Evolutionary conservation across 64 coral and sea anemone genomes (phyloP).

Genomic region (Porites australiensis): DNA sequence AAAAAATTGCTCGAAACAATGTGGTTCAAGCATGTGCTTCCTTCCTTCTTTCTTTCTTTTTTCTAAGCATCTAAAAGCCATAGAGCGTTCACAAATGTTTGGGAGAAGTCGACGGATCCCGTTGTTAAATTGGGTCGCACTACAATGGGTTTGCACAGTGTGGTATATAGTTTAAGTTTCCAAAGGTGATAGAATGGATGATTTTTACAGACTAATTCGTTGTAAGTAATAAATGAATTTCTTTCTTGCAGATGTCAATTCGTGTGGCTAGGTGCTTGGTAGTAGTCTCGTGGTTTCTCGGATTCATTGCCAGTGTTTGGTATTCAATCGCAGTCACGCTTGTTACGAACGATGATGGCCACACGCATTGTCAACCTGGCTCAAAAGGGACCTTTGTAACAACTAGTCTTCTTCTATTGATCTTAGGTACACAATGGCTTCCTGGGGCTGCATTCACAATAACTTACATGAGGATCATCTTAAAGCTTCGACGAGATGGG

Average conservation of each 20-base stretch:
- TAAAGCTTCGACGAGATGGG: slow-evolving; percentile 47
- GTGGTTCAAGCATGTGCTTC: no score
- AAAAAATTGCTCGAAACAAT: no score
- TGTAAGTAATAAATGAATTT: no score
- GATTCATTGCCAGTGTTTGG: background rate
- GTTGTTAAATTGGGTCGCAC: no score
- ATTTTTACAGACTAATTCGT: no score
- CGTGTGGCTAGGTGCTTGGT: background rate
- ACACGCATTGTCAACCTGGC: background rate
- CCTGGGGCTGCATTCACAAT: slow-evolving; percentile 27
- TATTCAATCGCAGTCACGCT: background rate
- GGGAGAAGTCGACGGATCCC: no score
- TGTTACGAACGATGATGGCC: background rate
- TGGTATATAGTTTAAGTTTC: no score
- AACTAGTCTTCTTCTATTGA: background rate
- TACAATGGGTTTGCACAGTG: no score
- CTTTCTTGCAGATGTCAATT: slow-evolving; percentile 41
- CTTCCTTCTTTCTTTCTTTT: no score
- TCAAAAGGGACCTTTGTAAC: background rate
- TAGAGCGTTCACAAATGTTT: no score
- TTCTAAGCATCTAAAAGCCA: no score
- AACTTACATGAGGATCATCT: slow-evolving; percentile 21
- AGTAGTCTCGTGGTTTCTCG: background rate
- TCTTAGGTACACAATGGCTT: background rate
- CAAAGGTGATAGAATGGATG: no score